A percentile compares a stretch with the other conserved stretches of the same genome.
Conservation (phyloP, 92 coral and sea anemone species). For the Porites cylindrica region DNA sequence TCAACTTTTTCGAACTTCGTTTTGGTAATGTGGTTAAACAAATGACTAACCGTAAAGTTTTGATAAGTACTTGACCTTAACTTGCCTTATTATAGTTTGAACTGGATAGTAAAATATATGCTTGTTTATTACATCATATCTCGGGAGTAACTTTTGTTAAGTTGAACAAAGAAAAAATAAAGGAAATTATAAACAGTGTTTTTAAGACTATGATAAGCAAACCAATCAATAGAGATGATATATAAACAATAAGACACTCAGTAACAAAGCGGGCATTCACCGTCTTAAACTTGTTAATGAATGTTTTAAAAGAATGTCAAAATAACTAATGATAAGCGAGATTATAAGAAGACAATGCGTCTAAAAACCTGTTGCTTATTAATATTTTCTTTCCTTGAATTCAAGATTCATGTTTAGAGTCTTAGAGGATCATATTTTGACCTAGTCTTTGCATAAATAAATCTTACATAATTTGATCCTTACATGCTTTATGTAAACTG, state of each 20-base stretch:
- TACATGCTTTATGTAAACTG: background rate
- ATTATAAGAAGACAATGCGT: background rate
- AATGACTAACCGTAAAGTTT: too few species aligned
- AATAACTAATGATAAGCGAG: background rate
- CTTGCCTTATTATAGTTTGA: too few species aligned
- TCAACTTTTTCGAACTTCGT: too few species aligned
- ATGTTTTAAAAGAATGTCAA: background rate
- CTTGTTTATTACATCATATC: background rate
- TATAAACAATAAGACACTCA: background rate
- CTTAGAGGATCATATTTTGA: too few species aligned
- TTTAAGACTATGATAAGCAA: background rate
- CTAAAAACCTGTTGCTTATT: background rate
- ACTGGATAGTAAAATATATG: background rate
- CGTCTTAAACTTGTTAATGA: background rate
- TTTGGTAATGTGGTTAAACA: too few species aligned
- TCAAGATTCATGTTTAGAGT: too few species aligned
- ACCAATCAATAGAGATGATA: conserved; percentile 13
- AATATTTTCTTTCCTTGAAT: background rate
- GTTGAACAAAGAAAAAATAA: background rate
- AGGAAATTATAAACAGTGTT: background rate
- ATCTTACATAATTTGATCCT: too few species aligned
- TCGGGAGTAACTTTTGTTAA: background rate
- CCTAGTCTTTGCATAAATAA: too few species aligned
- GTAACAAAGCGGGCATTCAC: background rate
- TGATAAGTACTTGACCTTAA: too few species aligned